Evolutionary conservation across 92 coral and sea anemone species (phyloP), one percentile per base, ranked within the genome.

Genomic region (Palythoa heliodiscus): DNA sequence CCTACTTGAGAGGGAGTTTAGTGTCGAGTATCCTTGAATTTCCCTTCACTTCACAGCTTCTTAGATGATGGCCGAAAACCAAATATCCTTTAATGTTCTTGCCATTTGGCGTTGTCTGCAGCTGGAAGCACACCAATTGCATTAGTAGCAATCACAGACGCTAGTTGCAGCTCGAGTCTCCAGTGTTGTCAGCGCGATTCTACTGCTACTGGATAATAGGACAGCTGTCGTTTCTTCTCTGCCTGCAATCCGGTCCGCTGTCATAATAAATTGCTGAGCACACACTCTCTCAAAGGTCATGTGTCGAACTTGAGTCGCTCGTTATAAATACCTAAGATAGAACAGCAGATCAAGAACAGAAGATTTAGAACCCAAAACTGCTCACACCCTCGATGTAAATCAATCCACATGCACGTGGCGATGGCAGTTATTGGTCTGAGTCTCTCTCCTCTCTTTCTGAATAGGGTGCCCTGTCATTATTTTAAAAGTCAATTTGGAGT

Each of bases 21-120:
- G 4, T n/a, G 70, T 9, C 47, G 66, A 25, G 84, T 17, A 57
- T 79, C 13, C 10, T 66, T 52, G 14, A 19, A 79, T 25, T 60
- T 39, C 64, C 58, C 11, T 67, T 76, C 13, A 52, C 70, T 40
- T 73, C 84, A 78, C 69, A 70, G 57, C 50, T 57, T 37, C 29
- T 70, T 57, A 19, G 83, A 54, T 35, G 88, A 82, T 13, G 88
- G 15, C 83, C 66, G 29, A n/a, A n/a, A n/a, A n/a, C n/a, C n/a
- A n/a, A n/a, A n/a, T n/a, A n/a, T n/a, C n/a, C n/a, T n/a, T n/a
- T 75, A 50, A 68, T 85, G 88, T 53, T 75, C 88, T 39, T 74
- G 48, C 70, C 76, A 54, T 54, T 7, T 43, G 48, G 48, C 48
- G 1, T 43, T 16, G 15, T 54, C 61, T 54, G 15, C 61, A 54